Conservation (phyloP, 2,888 invertebrate genomes). For the Sphaeridia pumilis region DNA sequence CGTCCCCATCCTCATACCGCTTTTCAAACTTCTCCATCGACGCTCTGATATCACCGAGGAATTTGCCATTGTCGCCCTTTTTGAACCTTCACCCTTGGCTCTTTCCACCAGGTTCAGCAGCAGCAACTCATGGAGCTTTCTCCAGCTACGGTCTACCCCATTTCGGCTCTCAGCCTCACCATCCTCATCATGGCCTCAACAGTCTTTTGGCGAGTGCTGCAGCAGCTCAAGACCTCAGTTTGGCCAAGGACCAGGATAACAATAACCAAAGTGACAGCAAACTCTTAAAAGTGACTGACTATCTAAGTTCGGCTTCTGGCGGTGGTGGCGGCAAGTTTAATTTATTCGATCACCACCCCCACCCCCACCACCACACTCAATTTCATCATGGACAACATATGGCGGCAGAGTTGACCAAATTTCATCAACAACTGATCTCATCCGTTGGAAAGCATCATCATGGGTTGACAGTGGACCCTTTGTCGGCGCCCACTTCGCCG, state of each 20-base stretch:
- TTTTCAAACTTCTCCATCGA: constrained; percentile 36
- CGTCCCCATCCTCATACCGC: constrained; percentile 19
- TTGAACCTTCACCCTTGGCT: constrained; percentile 34
- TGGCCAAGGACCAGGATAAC: too few species aligned
- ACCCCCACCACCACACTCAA: not conserved
- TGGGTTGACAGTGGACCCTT: too few species aligned
- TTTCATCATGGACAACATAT: not conserved
- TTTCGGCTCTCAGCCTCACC: constrained; percentile 9
- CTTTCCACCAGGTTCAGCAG: constrained; percentile 31
- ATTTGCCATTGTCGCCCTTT: constrained; percentile 30
- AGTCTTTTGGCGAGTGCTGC: too few species aligned
- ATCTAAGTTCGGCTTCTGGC: constrained; percentile 30
- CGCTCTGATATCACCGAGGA: constrained; percentile 32
- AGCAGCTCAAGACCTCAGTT: too few species aligned
- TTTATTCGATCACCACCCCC: constrained; percentile 1
- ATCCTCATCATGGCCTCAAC: not conserved
- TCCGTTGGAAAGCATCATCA: too few species aligned
- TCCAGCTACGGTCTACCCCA: constrained; percentile 29
- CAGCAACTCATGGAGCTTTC: constrained; percentile 27
- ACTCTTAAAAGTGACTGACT: constrained; percentile 22
- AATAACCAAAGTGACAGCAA: too few species aligned
- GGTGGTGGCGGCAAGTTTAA: constrained; percentile 18
- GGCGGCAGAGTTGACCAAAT: too few species aligned
- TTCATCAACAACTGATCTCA: too few species aligned
- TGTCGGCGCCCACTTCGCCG: too few species aligned